Conservation (phyloP, 2,797 vertebrate genomes). For the Sparidentex hasta region DNA sequence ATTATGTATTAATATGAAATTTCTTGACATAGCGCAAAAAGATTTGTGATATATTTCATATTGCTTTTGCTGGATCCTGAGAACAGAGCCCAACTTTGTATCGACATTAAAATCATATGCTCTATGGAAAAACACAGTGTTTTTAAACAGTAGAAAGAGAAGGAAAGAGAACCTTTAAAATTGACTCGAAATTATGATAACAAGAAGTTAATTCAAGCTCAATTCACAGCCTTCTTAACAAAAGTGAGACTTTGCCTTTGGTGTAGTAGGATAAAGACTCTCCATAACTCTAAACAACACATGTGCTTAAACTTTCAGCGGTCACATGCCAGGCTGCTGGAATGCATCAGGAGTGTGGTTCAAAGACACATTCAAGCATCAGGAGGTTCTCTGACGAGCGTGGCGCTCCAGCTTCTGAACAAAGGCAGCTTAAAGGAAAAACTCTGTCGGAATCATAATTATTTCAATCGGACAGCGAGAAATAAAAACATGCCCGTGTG, state of each 20-base stretch:
- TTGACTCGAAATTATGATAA: background rate
- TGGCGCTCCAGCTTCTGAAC: slow-evolving; percentile 1
- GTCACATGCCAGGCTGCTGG: slow-evolving; percentile 61
- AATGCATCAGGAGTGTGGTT: slow-evolving; percentile 52
- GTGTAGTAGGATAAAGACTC: background rate
- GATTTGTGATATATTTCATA: background rate
- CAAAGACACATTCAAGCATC: slow-evolving; percentile 34
- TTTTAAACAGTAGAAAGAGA: too few species aligned
- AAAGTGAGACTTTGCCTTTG: background rate
- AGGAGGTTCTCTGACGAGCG: slow-evolving; percentile 6
- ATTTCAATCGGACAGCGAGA: background rate
- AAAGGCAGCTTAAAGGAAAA: slow-evolving; percentile 17
- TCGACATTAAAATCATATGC: background rate
- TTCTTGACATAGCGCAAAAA: background rate
- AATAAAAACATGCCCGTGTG: background rate
- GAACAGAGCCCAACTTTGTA: background rate
- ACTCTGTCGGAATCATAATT: background rate
- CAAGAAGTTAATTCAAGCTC: background rate
- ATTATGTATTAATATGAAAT: background rate
- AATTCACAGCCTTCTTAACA: too few species aligned
- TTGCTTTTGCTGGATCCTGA: background rate
- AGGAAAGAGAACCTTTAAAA: background rate
- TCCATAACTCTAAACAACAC: background rate
- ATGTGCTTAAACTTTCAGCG: slow-evolving; percentile 17
- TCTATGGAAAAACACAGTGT: background rate